Conservation (phyloP, 2,113 vertebrate species). For the Aegithalos caudatus region DNA sequence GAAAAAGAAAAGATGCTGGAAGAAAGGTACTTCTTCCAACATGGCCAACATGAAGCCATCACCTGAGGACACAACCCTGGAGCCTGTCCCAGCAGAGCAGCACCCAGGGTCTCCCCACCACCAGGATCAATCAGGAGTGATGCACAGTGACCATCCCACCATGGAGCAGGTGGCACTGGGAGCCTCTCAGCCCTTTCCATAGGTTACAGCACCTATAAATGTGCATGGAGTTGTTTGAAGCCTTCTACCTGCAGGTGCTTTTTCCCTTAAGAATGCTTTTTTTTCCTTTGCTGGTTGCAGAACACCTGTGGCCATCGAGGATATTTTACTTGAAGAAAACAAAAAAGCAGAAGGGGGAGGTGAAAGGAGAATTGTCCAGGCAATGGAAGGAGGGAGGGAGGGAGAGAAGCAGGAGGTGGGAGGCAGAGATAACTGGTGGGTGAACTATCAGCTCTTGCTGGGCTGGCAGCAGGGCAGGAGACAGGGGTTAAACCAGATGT, state of each 20-base stretch:
- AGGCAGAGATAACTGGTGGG: background rate
- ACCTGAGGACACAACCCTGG: background rate
- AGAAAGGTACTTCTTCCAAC: background rate
- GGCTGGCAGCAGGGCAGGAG: background rate
- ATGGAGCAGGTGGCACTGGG: accelerated
- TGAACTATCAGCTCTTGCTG: background rate
- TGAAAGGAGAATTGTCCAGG: background rate
- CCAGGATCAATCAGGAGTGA: accelerated
- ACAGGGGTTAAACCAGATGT: background rate
- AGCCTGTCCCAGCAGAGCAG: background rate
- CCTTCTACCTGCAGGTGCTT: background rate
- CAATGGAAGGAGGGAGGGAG: background rate
- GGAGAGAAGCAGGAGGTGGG: background rate
- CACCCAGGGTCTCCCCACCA: background rate
- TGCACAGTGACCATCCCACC: accelerated
- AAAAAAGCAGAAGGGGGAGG: background rate
- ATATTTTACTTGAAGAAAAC: background rate
- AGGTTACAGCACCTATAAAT: background rate
- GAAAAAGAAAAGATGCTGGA: background rate
- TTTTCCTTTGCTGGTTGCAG: background rate
- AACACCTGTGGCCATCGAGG: accelerated
- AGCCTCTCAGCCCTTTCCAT: background rate
- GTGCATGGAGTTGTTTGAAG: background rate
- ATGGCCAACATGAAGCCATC: background rate
- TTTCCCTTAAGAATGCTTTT: background rate